phyloP scores from a whole-genome alignment of 2,797 vertebrate species.

The Discoglossus pictus region DNA sequence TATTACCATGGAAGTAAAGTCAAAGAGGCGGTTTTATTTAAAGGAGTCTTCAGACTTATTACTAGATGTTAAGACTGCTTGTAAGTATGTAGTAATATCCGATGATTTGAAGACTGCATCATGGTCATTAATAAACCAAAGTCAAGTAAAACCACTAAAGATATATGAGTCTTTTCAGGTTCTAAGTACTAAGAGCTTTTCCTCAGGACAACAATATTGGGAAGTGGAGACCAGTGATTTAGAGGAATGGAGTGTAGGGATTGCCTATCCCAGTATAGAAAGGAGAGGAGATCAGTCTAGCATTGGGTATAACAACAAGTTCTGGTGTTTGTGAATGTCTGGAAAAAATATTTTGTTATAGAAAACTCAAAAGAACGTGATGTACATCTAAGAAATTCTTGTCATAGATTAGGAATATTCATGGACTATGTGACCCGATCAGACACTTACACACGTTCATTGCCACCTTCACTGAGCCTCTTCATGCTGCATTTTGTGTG shows the following conservation, averaged over 20 bases:
- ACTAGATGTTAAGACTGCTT: constrained; percentile 4
- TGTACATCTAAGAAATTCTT: not conserved
- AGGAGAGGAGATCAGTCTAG: constrained; percentile 5
- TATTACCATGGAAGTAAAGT: too few relatives aligned
- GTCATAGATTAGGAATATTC: constrained; percentile 7
- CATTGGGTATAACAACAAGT: constrained; percentile 17
- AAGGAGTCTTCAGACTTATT: not conserved
- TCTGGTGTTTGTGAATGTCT: constrained; percentile 8
- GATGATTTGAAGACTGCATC: constrained; percentile 2
- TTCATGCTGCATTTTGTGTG: constrained; percentile 6
- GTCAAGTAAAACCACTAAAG: not conserved
- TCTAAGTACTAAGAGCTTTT: too few relatives aligned
- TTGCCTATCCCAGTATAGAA: constrained; percentile 6
- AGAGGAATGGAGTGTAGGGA: constrained; percentile 10
- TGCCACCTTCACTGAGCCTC: constrained; percentile 5
- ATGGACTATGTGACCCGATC: constrained; percentile 9
- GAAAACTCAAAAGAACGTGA: constrained; percentile 6
- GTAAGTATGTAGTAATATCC: not conserved
- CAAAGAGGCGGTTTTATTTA: too few relatives aligned
- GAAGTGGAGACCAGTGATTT: constrained; percentile 13
- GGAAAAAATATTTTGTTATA: constrained; percentile 21
- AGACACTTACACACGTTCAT: constrained; percentile 25
- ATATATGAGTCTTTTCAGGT: constrained; percentile 1
- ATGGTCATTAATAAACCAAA: not conserved
- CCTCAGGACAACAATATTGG: constrained; percentile 8